Evolutionary conservation across 2,113 vertebrate genomes (phyloP).

Genomic region (Labrus mixtus): DNA sequence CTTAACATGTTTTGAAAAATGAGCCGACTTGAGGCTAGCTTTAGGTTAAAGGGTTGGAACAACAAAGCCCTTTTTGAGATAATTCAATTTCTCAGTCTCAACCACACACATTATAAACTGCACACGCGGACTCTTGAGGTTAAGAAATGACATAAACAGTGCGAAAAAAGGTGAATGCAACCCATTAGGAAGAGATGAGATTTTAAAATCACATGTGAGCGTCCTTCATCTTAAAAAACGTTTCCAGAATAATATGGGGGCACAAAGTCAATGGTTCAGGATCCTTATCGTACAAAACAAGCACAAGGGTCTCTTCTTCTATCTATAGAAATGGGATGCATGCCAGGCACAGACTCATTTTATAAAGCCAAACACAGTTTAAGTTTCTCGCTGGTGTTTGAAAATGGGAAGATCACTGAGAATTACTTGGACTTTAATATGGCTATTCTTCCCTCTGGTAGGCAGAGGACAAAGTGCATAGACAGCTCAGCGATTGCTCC

Average conservation of each 20-base stretch:
- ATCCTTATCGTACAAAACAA: conserved; percentile 9
- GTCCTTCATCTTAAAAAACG: conserved; percentile 68
- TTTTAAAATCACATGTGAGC: conserved; percentile 58
- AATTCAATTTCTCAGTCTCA: conserved; percentile 31
- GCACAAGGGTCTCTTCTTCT: conserved; percentile 11
- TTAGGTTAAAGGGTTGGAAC: conserved; percentile 56
- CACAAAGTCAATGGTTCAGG: neutral
- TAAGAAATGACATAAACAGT: conserved; percentile 43
- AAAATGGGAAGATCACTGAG: conserved; percentile 69
- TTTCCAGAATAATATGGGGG: conserved; percentile 22
- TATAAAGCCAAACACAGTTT: conserved; percentile 57
- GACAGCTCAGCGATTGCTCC: conserved; percentile 78
- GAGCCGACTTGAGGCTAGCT: conserved; percentile 67
- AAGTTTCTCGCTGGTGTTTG: conserved; percentile 82
- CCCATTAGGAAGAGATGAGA: conserved; percentile 20
- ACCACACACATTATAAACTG: conserved; percentile 24
- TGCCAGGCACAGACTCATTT: conserved; percentile 66
- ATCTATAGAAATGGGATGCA: conserved; percentile 39
- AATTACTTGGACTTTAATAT: conserved; percentile 84
- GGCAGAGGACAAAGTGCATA: conserved; percentile 88
- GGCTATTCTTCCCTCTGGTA: conserved; percentile 85
- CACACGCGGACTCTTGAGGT: conserved; percentile 21
- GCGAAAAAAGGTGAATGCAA: conserved; percentile 31
- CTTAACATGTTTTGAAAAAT: conserved; percentile 42
- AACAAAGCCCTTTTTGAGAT: conserved; percentile 73